Base-by-base conservation (phyloP, 2,797 vertebrate genomes). In the Lophotriccus pileatus region DNA sequence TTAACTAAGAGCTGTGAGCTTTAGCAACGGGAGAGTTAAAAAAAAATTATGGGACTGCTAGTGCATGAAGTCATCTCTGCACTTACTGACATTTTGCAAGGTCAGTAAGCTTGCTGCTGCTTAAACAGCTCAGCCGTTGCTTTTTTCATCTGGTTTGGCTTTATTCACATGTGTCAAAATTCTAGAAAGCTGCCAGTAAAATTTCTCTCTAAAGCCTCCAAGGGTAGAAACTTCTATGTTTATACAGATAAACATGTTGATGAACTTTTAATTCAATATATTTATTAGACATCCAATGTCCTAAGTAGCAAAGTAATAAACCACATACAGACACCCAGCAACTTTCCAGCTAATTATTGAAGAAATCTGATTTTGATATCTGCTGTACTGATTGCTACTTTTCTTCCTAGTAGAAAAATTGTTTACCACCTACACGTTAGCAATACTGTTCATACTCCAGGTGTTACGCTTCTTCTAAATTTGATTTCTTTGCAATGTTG, bases 41-140 rank as follows among this genome's bases (percentile, higher is more conserved):
- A 50, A 17, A 21, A 58, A 66, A 62, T 43, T 49, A 64, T 43
- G 30, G 52, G 27, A 47, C 43, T 77, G 56, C 19, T 62, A 49
- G 34, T 39, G 37, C 75, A 60, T 91, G 64, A 89, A 89, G 30
- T 87, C 63, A 74, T 94, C 84, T 85, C 78, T 92, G 78, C 66
- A 30, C 43, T 76, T 69, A 34, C 7, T 79, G 84, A 70, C 68
- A 87, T 82, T 89, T 87, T 83, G 41, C 56, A 68, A 88, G 73
- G 69, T 84, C 66, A 66, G 34, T 72, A 53, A 84, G 18, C 52
- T 59, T 72, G 34, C 34, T 66, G 52, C 39, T 47, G 46, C 46
- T 84, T 66, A 53, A 78, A 47, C 37, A 81, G 9, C 66, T 86
- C 55, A 74, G 84, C 52, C 80, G 36, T 34, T 82, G 28, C 34